These are phyloP conservation scores for Bombyx huttoni DNA, from an alignment of 2,888 invertebrate species.

Conservation along the genomic window DNA sequence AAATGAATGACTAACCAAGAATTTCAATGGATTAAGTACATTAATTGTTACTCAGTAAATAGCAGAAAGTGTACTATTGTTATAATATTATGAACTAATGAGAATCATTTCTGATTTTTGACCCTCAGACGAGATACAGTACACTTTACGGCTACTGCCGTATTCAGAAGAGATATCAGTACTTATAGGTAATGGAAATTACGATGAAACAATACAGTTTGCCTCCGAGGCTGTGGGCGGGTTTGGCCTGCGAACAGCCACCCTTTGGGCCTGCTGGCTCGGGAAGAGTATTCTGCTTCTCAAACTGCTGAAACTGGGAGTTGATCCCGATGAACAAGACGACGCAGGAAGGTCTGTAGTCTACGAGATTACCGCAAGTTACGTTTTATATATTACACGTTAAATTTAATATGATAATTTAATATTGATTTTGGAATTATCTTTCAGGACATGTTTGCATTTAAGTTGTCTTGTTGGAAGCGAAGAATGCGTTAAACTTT, in stretches of 20 bases:
- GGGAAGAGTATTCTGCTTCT: slow-evolving; percentile 70
- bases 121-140: slow-evolving; percentile 48
- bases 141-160: slow-evolving; percentile 46
- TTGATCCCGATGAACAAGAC: slow-evolving; percentile 77
- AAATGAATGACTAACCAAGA: too few species aligned
- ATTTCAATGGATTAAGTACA: too few species aligned
- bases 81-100: too few species aligned
- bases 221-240: slow-evolving; percentile 29
- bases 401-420: background rate
- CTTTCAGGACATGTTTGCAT: slow-evolving; percentile 73
- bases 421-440: slow-evolving; percentile 8
- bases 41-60: too few species aligned
- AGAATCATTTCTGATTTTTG: background rate
- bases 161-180: slow-evolving; percentile 54
- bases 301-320: slow-evolving; percentile 66
- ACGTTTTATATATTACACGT: background rate
- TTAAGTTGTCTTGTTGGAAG: slow-evolving; percentile 84
- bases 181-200: slow-evolving; percentile 48
- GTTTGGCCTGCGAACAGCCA: slow-evolving; percentile 59
- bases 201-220: slow-evolving; percentile 49
- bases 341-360: slow-evolving; percentile 74
- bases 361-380: background rate
- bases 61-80: too few species aligned
- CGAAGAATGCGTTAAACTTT: slow-evolving; percentile 77
- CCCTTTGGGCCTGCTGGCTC: slow-evolving; percentile 75